phyloP scores from a whole-genome alignment of 2,888 invertebrate genomes.

The Sympetrum striolatum region DNA sequence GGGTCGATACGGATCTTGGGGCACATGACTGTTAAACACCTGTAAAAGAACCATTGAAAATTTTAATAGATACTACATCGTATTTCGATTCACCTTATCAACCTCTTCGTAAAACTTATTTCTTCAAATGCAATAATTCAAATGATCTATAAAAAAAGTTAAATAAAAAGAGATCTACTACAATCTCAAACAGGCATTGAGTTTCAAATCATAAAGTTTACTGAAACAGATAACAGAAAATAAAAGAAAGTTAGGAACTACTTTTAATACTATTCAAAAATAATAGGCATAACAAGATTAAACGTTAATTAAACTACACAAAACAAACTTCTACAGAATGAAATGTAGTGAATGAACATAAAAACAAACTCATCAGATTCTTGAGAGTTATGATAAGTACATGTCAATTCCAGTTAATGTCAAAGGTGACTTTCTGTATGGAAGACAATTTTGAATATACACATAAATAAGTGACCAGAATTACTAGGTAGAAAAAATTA shows the following conservation, averaged over 20 bases:
- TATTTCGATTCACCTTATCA: too few species aligned
- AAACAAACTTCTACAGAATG: too few species aligned
- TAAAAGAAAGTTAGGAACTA: background rate
- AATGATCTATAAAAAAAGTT: background rate
- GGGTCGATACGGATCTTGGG: constrained; percentile 90
- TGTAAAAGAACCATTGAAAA: constrained; percentile 63
- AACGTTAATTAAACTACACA: too few species aligned
- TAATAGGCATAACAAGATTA: background rate
- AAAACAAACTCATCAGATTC: too few species aligned
- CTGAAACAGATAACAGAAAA: background rate
- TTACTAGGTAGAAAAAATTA: too few species aligned
- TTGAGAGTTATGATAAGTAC: too few species aligned
- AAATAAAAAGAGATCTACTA: background rate
- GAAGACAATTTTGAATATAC: too few species aligned
- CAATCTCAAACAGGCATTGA: background rate
- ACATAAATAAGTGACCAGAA: too few species aligned
- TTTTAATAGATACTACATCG: background rate
- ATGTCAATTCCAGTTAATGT: too few species aligned
- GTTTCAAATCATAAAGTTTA: background rate
- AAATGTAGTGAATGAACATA: too few species aligned
- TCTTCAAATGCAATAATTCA: background rate
- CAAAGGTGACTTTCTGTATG: too few species aligned
- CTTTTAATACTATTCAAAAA: background rate
- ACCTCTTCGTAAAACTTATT: background rate
- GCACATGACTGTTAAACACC: constrained; percentile 95